Base-by-base conservation (phyloP, 2,797 vertebrate species). In the Acipenser oxyrinchus region DNA sequence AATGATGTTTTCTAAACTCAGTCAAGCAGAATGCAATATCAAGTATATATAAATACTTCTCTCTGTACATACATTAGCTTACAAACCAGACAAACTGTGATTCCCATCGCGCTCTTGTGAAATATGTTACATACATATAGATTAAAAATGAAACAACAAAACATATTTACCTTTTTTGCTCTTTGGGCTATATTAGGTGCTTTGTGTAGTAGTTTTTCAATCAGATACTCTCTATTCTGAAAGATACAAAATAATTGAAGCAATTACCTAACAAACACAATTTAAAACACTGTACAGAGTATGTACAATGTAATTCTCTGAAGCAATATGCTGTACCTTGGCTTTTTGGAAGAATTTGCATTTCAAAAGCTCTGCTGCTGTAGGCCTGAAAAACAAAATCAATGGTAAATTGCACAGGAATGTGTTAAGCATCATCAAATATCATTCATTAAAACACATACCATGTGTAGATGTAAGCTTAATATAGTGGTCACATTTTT, bases 341-440 rank as follows among this genome's bases (percentile, higher is more conserved):
- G 96, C 94, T 90, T 99, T 99, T 88, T 98, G 96, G 89, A 98
- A 97, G 86, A 99, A 96, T 96, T 99, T 99, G 89, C 95, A 96
- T 92, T 99, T 99, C 92, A 99, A 91, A 88, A 99, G 95, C 88
- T 99, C 96, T 79, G 95, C 91, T 71, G 96, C 94, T 82, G 96
- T 95, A 64, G 96, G 96, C 89, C 96, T 99, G 78, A 49, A 87
- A 83, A 88, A 75, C 86, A 83, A 65, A 53, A 51, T 10, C 6
- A 66, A 59, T 13, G 48, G 13, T 52, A 48, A 52, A 37, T 65
- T 57, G 8, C 48, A 58, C n/a, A 57, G 48, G 57, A 6, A 51
- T 51, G 55, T 48, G 3, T 59, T 23, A 66, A 50, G 7, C 11
- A 66, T 12, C 12, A 60, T 12, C 48, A 15, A 48, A 49, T n/a